A percentile compares a stretch with the other conserved stretches of the same genome.
Conservation (phyloP, 92 coral and sea anemone genomes). For the Ricordea florida region DNA sequence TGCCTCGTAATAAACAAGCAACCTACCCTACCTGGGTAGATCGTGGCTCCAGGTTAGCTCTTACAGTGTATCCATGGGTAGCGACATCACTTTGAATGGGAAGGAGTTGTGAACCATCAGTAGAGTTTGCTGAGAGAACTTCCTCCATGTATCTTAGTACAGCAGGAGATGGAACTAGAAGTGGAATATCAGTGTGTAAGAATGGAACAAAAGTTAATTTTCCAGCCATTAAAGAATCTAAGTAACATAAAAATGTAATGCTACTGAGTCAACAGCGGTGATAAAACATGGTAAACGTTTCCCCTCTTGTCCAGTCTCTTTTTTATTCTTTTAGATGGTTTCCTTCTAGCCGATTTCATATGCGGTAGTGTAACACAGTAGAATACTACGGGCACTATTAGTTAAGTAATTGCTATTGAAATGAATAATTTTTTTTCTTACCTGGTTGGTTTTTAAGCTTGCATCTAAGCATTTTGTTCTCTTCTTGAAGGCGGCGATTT, state of each 20-base stretch:
- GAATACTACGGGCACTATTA: neutral
- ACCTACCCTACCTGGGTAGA: neutral
- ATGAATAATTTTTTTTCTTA: neutral
- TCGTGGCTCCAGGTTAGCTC: conserved; percentile 16
- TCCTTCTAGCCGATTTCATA: neutral
- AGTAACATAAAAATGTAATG: neutral
- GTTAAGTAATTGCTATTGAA: neutral
- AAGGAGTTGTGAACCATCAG: neutral
- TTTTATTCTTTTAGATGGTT: neutral
- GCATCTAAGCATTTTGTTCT: conserved; percentile 4
- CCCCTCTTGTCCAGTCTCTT: neutral
- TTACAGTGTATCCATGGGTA: neutral
- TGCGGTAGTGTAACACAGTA: neutral
- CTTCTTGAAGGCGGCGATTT: neutral
- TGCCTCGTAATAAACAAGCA: neutral
- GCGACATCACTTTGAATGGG: conserved; percentile 1
- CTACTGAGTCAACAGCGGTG: neutral
- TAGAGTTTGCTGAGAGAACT: neutral
- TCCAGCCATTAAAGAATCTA: neutral
- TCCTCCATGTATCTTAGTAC: neutral
- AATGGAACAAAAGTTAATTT: neutral
- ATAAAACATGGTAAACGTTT: neutral
- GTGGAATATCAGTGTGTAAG: neutral
- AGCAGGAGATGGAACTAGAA: neutral
- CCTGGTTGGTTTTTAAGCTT: conserved; percentile 7